A percentile compares a stretch with the other conserved stretches of the same genome.
Evolutionary conservation across 2,888 invertebrate species (phyloP).

Genomic region (Harpalus rufipes): DNA sequence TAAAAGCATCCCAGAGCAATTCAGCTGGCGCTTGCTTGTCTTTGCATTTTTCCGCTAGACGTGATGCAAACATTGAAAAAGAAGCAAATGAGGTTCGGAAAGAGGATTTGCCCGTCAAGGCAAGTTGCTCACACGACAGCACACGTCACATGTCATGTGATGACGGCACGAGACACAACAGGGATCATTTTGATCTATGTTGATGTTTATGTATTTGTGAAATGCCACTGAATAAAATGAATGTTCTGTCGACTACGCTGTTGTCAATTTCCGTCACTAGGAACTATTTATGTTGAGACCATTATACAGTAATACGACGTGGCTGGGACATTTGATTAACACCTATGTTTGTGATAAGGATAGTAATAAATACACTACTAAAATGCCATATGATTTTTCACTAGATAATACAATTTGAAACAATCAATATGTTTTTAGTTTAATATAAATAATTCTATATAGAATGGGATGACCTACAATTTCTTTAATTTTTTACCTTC

Average conservation of each 20-base stretch:
- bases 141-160: conserved; percentile 21
- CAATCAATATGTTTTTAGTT: too few species aligned
- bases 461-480: too few species aligned
- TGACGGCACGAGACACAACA: conserved; percentile 7
- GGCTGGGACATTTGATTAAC: too few species aligned
- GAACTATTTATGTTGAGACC: background rate
- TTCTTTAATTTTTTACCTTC: too few species aligned
- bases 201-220: conserved; percentile 42
- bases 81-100: conserved; percentile 51
- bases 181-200: conserved; percentile 50
- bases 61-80: conserved; percentile 45
- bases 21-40: background rate
- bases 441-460: too few species aligned
- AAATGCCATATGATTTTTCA: too few species aligned
- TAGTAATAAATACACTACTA: too few species aligned
- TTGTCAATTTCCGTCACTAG: background rate
- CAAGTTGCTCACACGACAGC: conserved; percentile 32
- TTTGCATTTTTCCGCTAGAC: conserved; percentile 19
- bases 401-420: too few species aligned
- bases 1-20: conserved; percentile 5
- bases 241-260: conserved; percentile 13
- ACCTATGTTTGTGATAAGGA: too few species aligned
- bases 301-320: background rate
- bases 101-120: conserved; percentile 35
- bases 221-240: conserved; percentile 31